Conservation (phyloP, 2,888 invertebrate genomes). For the Athrips mouffetella region DNA sequence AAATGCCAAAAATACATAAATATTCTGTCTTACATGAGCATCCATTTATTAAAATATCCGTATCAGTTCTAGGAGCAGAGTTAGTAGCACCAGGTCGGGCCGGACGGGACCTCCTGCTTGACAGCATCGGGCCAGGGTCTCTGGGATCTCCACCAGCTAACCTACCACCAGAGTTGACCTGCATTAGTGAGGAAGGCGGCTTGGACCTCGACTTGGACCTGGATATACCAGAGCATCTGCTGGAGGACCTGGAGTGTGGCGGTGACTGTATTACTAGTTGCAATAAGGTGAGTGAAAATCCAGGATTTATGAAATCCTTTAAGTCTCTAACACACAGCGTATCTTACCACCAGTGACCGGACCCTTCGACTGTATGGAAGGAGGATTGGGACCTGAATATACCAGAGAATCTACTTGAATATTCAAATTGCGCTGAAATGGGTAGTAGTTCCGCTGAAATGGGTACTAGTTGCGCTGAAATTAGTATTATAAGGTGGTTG, state of each 20-base stretch:
- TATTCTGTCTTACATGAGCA: too few relatives aligned
- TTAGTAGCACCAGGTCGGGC: constrained; percentile 64
- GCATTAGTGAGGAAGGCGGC: constrained; percentile 91
- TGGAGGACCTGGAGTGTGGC: constrained; percentile 88
- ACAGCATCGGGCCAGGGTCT: constrained; percentile 65
- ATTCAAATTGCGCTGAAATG: too few relatives aligned
- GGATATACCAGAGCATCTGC: constrained; percentile 81
- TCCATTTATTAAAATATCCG: too few relatives aligned
- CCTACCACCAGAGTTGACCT: constrained; percentile 85
- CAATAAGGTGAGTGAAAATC: constrained; percentile 84
- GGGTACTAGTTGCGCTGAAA: too few relatives aligned
- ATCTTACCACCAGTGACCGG: neutral
- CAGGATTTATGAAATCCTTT: too few relatives aligned
- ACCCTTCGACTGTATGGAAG: neutral
- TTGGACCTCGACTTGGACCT: constrained; percentile 88
- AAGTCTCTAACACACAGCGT: too few relatives aligned
- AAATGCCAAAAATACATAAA: neutral
- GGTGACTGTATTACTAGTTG: constrained; percentile 91
- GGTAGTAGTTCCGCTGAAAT: too few relatives aligned
- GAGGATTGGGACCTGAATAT: neutral
- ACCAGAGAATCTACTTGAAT: neutral
- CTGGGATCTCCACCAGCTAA: constrained; percentile 69
- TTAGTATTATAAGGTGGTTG: too few relatives aligned
- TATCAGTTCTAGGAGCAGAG: constrained; percentile 71
- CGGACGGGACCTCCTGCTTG: constrained; percentile 60